These are phyloP conservation scores for Coptodon bakossiorum DNA, from an alignment of 2,113 vertebrate species.

Conservation along the genomic window DNA sequence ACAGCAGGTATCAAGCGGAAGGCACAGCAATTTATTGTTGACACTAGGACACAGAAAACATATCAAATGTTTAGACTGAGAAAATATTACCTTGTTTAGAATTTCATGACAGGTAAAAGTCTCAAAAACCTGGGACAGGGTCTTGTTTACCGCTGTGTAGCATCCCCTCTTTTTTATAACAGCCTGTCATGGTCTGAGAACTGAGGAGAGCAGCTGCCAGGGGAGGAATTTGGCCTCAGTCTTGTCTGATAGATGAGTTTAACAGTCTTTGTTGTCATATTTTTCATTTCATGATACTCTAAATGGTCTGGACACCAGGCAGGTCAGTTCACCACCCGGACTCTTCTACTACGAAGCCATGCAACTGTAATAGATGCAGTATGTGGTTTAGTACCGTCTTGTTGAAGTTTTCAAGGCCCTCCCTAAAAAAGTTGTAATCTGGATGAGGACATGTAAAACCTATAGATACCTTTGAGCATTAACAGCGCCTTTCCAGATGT, in stretches of 20 bases:
- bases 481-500: neutral
- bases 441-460: neutral
- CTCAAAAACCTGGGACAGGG: neutral
- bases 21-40: neutral
- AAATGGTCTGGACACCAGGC: neutral
- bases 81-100: neutral
- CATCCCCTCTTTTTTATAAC: neutral
- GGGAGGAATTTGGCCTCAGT: neutral
- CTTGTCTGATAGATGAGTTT: neutral
- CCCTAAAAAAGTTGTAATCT: neutral
- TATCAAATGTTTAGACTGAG: neutral
- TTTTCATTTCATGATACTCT: neutral
- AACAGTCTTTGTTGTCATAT: neutral
- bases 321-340: neutral
- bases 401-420: neutral
- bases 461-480: neutral
- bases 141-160: neutral
- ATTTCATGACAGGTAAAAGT: neutral
- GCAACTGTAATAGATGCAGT: neutral
- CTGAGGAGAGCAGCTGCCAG: neutral
- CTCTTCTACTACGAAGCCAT: neutral
- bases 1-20: neutral
- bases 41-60: neutral
- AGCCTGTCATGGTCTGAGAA: neutral
- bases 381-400: fast-evolving